phyloP scores from a whole-genome alignment of 2,888 invertebrate genomes.

The Pharmacophagus antenor region DNA sequence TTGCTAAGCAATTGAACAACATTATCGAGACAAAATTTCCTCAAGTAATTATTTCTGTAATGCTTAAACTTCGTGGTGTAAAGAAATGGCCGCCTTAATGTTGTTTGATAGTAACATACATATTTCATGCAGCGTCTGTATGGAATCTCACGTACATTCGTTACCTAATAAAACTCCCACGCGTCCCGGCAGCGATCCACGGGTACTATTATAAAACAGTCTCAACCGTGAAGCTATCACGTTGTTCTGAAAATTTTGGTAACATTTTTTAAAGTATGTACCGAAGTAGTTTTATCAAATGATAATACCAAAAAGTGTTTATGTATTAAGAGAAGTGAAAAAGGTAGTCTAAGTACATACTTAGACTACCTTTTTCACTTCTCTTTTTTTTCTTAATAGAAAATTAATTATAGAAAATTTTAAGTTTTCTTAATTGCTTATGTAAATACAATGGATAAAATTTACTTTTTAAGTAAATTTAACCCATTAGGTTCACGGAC shows the following conservation, averaged over 20 bases:
- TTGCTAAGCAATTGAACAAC: not conserved
- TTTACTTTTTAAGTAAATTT: no score
- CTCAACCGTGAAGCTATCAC: not conserved
- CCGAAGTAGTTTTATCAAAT: no score
- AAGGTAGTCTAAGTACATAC: no score
- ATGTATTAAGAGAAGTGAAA: no score
- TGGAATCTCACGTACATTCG: slow-evolving; percentile 10
- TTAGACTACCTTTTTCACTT: no score
- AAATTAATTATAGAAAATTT: no score
- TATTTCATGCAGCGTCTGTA: slow-evolving; percentile 22
- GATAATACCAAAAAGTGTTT: no score
- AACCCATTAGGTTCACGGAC: no score
- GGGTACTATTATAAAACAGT: not conserved
- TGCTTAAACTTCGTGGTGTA: not conserved
- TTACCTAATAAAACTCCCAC: not conserved
- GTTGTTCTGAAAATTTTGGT: not conserved
- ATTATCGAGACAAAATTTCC: not conserved
- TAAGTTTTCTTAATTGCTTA: no score
- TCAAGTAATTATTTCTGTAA: not conserved
- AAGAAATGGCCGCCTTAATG: slow-evolving; percentile 18
- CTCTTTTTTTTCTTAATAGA: no score
- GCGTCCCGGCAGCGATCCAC: not conserved
- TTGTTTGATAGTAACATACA: slow-evolving; percentile 16
- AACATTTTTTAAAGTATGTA: not conserved
- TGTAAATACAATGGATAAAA: no score